Conservation (phyloP, 2,797 vertebrate species). For the Sebastiscus albofasciatus region DNA sequence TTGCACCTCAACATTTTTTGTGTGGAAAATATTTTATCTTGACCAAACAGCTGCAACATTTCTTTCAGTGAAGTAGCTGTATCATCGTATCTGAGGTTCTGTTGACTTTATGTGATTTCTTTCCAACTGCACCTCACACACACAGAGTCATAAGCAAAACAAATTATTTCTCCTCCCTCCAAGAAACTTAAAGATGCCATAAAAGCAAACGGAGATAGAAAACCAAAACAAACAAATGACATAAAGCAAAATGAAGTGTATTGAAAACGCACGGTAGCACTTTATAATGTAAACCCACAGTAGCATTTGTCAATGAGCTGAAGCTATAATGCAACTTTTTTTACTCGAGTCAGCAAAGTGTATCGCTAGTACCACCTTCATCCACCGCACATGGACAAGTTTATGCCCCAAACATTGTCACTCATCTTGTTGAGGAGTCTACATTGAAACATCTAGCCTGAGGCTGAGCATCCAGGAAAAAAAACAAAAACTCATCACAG, state of each 20-base stretch:
- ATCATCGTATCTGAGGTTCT: conserved; percentile 44
- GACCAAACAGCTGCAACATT: conserved; percentile 25
- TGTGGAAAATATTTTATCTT: conserved; percentile 24
- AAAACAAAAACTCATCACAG: conserved; percentile 19
- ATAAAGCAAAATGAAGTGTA: conserved; percentile 28
- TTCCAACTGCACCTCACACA: not conserved
- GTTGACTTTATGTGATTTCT: conserved; percentile 42
- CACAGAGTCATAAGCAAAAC: conserved; percentile 4
- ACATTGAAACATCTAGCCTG: conserved; percentile 23
- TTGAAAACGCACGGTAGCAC: conserved; percentile 17
- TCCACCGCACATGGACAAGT: conserved; percentile 15
- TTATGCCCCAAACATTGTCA: conserved; percentile 31
- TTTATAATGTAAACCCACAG: conserved; percentile 30
- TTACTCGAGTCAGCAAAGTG: conserved; percentile 24
- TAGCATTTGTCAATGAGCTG: conserved; percentile 10
- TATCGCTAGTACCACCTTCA: not conserved
- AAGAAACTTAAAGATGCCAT: conserved; percentile 34
- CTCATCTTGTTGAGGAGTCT: conserved; percentile 42
- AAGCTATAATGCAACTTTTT: conserved; percentile 21
- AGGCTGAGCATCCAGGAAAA: not conserved
- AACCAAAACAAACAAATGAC: conserved; percentile 33
- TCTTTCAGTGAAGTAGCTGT: conserved; percentile 36
- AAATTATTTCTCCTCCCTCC: conserved; percentile 9
- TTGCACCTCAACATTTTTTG: not conserved
- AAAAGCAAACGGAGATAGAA: conserved; percentile 29